Evolutionary conservation across 2,888 invertebrate genomes (phyloP).

Genomic region (Monopis laevigella): DNA sequence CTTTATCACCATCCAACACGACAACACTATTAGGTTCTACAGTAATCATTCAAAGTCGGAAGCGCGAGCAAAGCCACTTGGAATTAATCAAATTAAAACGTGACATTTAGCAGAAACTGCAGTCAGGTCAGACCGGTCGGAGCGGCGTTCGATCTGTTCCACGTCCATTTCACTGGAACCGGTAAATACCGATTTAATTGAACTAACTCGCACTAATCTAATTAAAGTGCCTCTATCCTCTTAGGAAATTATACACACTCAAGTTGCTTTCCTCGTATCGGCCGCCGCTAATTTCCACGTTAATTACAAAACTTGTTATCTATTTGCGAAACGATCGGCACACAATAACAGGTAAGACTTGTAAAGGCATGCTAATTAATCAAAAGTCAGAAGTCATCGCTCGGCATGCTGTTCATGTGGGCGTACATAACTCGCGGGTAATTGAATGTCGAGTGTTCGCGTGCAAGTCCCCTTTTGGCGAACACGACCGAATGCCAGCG

Average conservation of each 20-base stretch:
- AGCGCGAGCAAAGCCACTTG: too few species aligned
- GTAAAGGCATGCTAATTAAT: conserved; percentile 44
- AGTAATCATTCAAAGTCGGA: too few species aligned
- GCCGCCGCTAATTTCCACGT: neutral
- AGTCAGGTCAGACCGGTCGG: too few species aligned
- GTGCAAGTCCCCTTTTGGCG: too few species aligned
- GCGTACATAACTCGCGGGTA: conserved; percentile 54
- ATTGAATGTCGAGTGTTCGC: conserved; percentile 56
- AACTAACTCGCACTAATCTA: conserved; percentile 35
- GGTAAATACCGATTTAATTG: conserved; percentile 32
- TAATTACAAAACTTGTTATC: neutral
- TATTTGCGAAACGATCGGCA: neutral
- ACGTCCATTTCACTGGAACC: too few species aligned
- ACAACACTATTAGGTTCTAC: too few species aligned
- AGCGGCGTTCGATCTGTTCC: too few species aligned
- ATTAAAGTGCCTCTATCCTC: conserved; percentile 13
- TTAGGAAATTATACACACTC: neutral
- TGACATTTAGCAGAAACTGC: too few species aligned
- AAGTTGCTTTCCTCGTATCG: neutral
- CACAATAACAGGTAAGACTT: conserved; percentile 15
- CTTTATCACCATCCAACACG: too few species aligned
- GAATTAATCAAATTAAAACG: too few species aligned
- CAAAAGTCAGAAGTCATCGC: conserved; percentile 50
- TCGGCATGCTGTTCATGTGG: conserved; percentile 35
- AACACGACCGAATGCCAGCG: too few species aligned